Evolutionary conservation across 2,888 invertebrate species (phyloP), one percentile per base, ranked within the genome.

Genomic region (Campaea margaritaria): DNA sequence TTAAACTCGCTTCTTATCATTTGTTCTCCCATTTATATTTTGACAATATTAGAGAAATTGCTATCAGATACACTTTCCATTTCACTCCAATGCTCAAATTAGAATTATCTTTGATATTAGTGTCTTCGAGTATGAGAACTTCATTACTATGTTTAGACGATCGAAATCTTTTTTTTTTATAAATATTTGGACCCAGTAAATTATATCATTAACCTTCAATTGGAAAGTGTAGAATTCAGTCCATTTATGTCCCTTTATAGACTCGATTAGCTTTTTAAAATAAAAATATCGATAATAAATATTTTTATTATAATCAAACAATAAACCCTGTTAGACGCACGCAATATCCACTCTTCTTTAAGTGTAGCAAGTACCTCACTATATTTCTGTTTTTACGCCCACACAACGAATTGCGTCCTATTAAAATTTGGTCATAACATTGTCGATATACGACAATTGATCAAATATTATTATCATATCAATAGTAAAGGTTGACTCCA

Each of bases 51-150:
- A 36, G 0, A 36, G 36, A n/a, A 12, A 36, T 36, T n/a, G 36
- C 36, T 1, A 3, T 36, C 36, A 36, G 39, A 41, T 38, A 21
- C 64, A 65, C 60, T 72, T 70, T 64, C 62, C 67, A 69, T 64
- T 50, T 62, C 62, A 62, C 62, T 21, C 21, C 57, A 51, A 72
- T 72, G 74, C 76, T 76, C 76, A 75, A 75, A 58, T 65, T 72
- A 72, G 69, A 56, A 49, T 62, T 66, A 65, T 42, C 12, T 59
- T 53, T 60, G 36, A 59, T 53, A 27, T 49, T 55, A 45, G 42
- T 58, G 15, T 38, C 41, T 13, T 36, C 1, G 8, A 15, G n/a
- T 28, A 10, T 13, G 28, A 14, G 14, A 31, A 31, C 1, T 14
- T 31, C 13, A 31, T 5, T 2, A 10, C 27, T 12, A 21, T 27